A percentile compares a stretch with the other conserved stretches of the same genome.
Evolutionary conservation across 1,140 invertebrate species (phyloP).

Genomic region (Eulimnadia texana): DNA sequence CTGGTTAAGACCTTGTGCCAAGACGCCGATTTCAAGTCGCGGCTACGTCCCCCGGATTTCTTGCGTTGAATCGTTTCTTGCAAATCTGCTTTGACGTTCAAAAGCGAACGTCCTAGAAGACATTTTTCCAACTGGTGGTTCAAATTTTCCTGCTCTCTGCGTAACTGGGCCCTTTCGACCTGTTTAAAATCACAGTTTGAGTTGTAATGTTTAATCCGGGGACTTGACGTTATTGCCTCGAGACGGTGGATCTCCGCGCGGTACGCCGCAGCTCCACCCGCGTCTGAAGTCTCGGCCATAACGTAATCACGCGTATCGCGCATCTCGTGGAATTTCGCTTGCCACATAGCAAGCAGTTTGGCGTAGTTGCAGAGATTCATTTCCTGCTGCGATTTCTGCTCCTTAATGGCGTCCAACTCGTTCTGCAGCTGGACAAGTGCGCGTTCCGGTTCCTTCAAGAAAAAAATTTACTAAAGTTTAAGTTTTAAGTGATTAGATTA

Average conservation of each 20-base stretch:
- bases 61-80: neutral
- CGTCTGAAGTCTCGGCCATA: slow-evolving; percentile 11
- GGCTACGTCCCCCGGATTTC: neutral
- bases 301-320: slow-evolving; percentile 6
- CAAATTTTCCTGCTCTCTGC: slow-evolving; percentile 6
- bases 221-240: neutral
- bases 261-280: slow-evolving; percentile 3
- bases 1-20: slow-evolving; percentile 1
- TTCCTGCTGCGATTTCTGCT: slow-evolving; percentile 1
- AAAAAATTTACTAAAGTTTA: neutral
- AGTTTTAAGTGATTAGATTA: no score
- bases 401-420: neutral
- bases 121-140: slow-evolving; percentile 13
- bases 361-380: slow-evolving; percentile 1
- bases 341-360: slow-evolving; percentile 10
- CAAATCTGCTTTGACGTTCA: slow-evolving; percentile 12
- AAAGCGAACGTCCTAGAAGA: slow-evolving; percentile 10
- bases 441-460: slow-evolving; percentile 10
- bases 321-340: slow-evolving; percentile 7
- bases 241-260: slow-evolving; percentile 12
- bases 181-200: neutral
- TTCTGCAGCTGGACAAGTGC: neutral
- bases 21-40: neutral
- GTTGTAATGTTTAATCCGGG: neutral
- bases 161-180: slow-evolving; percentile 9